phyloP scores from a whole-genome alignment of 2,888 invertebrate species.

The Phytoseiulus persimilis region DNA sequence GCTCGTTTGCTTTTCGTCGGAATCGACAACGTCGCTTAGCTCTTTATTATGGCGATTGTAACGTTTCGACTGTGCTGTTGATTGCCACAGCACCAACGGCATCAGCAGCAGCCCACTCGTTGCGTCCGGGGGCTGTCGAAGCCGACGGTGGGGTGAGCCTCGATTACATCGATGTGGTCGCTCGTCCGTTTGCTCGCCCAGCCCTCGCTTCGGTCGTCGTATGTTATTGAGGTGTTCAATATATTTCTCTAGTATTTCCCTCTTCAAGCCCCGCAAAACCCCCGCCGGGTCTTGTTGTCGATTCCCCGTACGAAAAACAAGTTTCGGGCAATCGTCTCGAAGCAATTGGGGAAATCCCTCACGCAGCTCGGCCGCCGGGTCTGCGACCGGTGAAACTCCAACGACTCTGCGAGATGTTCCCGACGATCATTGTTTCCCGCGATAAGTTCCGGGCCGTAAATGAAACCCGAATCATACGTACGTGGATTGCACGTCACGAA shows the following conservation, averaged over 20 bases:
- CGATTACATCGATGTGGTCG: conserved; percentile 5
- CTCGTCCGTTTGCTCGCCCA: not conserved
- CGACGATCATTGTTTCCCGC: too few species aligned
- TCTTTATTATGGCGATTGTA: conserved; percentile 5
- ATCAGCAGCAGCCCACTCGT: not conserved
- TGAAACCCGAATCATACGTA: too few species aligned
- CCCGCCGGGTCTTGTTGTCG: not conserved
- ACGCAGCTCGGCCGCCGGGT: not conserved
- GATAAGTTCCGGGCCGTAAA: too few species aligned
- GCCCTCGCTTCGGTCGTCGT: not conserved
- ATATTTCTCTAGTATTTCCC: conserved; percentile 5
- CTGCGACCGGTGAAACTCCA: not conserved
- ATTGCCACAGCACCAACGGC: not conserved
- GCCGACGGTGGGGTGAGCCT: not conserved
- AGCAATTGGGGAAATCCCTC: not conserved
- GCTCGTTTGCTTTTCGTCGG: not conserved
- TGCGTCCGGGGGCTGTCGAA: not conserved
- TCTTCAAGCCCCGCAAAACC: not conserved
- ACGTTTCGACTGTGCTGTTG: not conserved
- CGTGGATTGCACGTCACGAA: too few species aligned
- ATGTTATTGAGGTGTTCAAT: conserved; percentile 5
- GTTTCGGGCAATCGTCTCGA: not conserved
- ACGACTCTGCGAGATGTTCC: not conserved
- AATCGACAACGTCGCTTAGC: not conserved
- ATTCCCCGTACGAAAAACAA: not conserved